These are phyloP conservation scores for Danio choprae DNA, from an alignment of 2,797 vertebrate species.

Conservation along the genomic window DNA sequence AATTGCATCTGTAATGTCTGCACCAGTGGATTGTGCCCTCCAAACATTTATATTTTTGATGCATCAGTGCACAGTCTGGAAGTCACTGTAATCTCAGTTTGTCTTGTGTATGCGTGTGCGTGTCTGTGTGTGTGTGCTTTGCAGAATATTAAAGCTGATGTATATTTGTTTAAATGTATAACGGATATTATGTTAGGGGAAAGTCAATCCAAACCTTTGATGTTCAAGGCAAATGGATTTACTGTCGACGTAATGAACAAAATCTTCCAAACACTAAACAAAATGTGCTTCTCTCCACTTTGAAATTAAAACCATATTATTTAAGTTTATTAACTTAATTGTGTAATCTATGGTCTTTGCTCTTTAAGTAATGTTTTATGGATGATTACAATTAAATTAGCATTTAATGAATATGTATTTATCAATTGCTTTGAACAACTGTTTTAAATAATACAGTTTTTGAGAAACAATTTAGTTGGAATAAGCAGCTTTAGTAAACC, in stretches of 20 bases:
- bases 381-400: constrained; percentile 21
- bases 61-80: constrained; percentile 16
- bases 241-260: not conserved
- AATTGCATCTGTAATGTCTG: constrained; percentile 43
- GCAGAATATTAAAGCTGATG: not conserved
- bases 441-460: not conserved
- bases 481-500: not conserved
- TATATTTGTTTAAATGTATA: constrained; percentile 1
- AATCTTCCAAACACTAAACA: constrained; percentile 8
- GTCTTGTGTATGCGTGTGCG: constrained; percentile 25
- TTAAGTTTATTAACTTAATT: not conserved
- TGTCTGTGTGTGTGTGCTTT: constrained; percentile 19
- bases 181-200: not conserved
- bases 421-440: not conserved
- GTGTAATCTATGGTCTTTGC: not conserved
- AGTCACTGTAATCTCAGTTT: constrained; percentile 4
- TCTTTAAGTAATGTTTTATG: not conserved
- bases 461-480: not conserved
- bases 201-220: not conserved
- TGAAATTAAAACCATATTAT: not conserved
- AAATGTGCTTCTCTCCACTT: constrained; percentile 1
- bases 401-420: constrained; percentile 15
- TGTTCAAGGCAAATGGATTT: constrained; percentile 4
- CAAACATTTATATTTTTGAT: constrained; percentile 43
- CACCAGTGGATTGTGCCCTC: constrained; percentile 35